These are phyloP conservation scores for Philhelius pedissequus DNA, from an alignment of 2,888 invertebrate species.

Conservation along the genomic window DNA sequence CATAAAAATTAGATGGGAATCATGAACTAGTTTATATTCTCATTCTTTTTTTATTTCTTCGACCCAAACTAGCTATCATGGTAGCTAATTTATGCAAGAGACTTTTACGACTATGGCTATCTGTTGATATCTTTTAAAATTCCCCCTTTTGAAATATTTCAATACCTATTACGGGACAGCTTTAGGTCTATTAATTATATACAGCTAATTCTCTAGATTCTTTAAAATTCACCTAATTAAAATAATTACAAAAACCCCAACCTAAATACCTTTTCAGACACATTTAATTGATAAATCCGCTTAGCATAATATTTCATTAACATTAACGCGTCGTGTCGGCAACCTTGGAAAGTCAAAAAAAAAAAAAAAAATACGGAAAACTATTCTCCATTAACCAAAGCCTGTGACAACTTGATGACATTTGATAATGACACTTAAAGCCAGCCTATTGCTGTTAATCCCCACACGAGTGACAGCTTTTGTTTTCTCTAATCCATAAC, in stretches of 20 bases:
- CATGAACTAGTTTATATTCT: neutral
- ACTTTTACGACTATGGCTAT: neutral
- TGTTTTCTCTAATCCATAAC: slow-evolving; percentile 19
- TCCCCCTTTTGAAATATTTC: neutral
- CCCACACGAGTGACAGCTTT: slow-evolving; percentile 8
- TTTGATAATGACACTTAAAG: slow-evolving; percentile 39
- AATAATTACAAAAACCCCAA: slow-evolving; percentile 4
- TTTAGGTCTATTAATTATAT: neutral
- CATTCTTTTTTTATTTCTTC: neutral
- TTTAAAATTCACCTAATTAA: neutral
- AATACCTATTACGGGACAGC: neutral
- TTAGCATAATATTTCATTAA: slow-evolving; percentile 26
- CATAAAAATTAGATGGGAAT: neutral
- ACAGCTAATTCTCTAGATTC: neutral
- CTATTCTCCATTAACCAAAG: slow-evolving; percentile 13
- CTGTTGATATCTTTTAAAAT: neutral
- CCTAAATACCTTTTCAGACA: slow-evolving; percentile 16
- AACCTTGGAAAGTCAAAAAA: neutral
- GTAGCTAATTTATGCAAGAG: neutral
- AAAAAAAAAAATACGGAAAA: neutral
- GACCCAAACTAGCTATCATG: neutral
- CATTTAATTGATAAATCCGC: slow-evolving; percentile 15
- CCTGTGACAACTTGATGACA: slow-evolving; percentile 38
- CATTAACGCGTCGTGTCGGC: neutral
- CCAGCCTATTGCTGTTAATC: slow-evolving; percentile 23